Evolutionary conservation across 2,113 vertebrate genomes (phyloP).

Genomic region (Pluvialis apricaria): DNA sequence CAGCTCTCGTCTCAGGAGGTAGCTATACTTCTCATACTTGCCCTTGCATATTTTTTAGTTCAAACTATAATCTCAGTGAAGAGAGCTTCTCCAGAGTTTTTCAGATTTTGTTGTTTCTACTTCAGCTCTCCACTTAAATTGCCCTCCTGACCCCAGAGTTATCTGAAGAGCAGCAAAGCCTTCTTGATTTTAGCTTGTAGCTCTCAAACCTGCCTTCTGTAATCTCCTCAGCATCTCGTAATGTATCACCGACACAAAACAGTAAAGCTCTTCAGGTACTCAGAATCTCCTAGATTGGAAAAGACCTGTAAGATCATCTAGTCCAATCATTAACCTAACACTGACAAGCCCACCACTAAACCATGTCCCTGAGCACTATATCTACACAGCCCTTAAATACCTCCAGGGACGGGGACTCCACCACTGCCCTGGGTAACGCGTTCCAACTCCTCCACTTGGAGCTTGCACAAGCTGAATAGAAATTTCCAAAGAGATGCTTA

Average conservation of each 20-base stretch:
- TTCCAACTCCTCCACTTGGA: background rate
- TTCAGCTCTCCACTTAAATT: background rate
- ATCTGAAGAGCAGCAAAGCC: background rate
- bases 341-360: too few relatives aligned
- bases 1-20: background rate
- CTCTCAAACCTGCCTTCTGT: background rate
- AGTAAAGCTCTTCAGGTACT: background rate
- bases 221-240: background rate
- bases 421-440: too few relatives aligned
- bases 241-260: too few relatives aligned
- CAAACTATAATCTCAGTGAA: background rate
- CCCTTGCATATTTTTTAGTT: background rate
- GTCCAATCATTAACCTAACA: too few relatives aligned
- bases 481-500: background rate
- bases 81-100: background rate
- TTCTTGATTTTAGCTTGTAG: background rate
- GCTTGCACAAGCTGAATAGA: background rate
- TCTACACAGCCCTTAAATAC: too few relatives aligned
- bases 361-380: too few relatives aligned
- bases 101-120: background rate
- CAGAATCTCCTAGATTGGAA: too few relatives aligned
- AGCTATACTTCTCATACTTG: background rate
- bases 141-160: background rate
- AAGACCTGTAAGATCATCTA: too few relatives aligned
- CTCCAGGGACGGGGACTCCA: too few relatives aligned